phyloP scores from a whole-genome alignment of 2,113 vertebrate genomes.

The Phrynosoma blainvillii region DNA sequence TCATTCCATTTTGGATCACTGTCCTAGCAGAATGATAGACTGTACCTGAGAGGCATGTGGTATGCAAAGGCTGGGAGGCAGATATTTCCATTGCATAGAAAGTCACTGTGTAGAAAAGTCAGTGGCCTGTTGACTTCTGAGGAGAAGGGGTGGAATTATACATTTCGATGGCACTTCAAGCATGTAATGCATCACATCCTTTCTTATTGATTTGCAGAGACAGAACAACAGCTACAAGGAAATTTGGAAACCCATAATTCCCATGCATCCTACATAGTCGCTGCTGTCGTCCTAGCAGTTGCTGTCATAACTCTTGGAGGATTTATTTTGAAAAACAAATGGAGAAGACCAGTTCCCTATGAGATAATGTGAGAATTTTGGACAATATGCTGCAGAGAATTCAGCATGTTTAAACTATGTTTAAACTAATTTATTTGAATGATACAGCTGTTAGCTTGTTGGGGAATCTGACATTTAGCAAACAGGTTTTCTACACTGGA shows the following conservation, averaged over 20 bases:
- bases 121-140: background rate
- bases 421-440: background rate
- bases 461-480: background rate
- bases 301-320: background rate
- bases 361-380: background rate
- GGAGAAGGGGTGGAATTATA: background rate
- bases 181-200: background rate
- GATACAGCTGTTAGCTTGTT: background rate
- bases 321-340: constrained; percentile 38
- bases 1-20: background rate
- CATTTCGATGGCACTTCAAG: rapidly evolving
- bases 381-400: background rate
- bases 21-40: background rate
- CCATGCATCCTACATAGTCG: background rate
- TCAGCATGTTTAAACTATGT: background rate
- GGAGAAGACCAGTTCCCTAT: constrained; percentile 1
- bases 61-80: background rate
- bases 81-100: background rate
- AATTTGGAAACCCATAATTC: background rate
- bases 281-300: background rate
- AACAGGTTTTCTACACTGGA: background rate
- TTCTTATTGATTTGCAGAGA: background rate
- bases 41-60: too few species aligned
- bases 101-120: background rate
- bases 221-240: background rate